These are phyloP conservation scores for Arnoldichthys spilopterus DNA, from an alignment of 2,797 vertebrate species.

Conservation along the genomic window DNA sequence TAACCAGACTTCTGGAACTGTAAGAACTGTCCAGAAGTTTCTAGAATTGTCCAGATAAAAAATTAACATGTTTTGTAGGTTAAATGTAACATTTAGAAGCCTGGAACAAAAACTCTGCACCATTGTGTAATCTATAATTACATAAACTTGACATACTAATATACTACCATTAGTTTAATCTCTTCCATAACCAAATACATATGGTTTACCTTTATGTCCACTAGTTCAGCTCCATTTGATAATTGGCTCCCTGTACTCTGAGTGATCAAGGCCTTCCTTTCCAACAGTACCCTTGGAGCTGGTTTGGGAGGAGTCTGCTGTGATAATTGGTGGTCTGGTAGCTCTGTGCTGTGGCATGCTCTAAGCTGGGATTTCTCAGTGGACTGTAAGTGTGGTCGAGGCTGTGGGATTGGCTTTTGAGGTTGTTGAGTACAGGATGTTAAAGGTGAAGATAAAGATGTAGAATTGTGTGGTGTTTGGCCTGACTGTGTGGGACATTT, in stretches of 20 bases:
- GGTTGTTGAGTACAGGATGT: constrained; percentile 1
- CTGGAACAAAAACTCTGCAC: too few relatives aligned
- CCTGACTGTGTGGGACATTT: constrained; percentile 42
- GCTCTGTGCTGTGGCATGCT: constrained; percentile 18
- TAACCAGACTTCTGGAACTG: too few relatives aligned
- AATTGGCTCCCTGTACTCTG: constrained; percentile 14
- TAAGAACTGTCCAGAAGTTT: too few relatives aligned
- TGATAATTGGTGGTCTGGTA: constrained; percentile 9
- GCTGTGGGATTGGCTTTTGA: constrained; percentile 58
- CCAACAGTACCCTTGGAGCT: constrained; percentile 14
- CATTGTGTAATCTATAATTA: too few relatives aligned
- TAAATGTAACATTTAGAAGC: too few relatives aligned
- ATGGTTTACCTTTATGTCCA: constrained; percentile 30
- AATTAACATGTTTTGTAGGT: too few relatives aligned
- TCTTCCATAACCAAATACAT: too few relatives aligned
- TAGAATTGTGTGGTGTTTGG: background rate
- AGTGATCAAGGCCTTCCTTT: constrained; percentile 14
- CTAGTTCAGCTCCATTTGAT: background rate
- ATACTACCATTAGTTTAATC: too few relatives aligned
- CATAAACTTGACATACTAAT: too few relatives aligned
- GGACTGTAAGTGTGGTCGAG: constrained; percentile 14
- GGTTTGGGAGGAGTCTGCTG: constrained; percentile 34
- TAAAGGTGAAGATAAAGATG: constrained; percentile 16
- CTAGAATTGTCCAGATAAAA: too few relatives aligned
- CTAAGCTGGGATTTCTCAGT: constrained; percentile 33